Base-by-base conservation (phyloP, 2,888 invertebrate genomes). In the Orthosia gracilis region DNA sequence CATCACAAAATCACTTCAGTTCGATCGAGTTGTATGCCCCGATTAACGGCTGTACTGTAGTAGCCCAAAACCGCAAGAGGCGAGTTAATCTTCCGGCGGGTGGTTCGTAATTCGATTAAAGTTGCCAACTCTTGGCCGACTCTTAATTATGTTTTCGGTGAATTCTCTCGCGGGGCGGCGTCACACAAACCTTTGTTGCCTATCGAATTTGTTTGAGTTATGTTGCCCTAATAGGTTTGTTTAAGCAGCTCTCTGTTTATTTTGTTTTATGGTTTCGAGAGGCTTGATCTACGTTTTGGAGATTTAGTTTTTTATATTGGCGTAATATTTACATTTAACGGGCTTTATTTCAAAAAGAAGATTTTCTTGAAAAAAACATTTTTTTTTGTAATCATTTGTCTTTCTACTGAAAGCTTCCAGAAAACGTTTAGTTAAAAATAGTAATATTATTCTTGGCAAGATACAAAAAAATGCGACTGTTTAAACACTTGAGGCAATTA, bases 61-160 rank as follows among this genome's bases (percentile, higher is more conserved):
- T 79, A 78, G 69, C 73, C 76, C 50, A 72, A 78, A 87, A 85
- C 91, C 91, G 84, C 90, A 88, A 88, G 87, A 84, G 84, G 89
- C 86, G 81, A 89, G 88, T 88, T 90, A 90, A 90, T 89, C 89
- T 88, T 86, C 87, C 85, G 78, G 83, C 81, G 83, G 85, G 79
- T 86, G 87, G 89, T 88, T 88, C 87, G 92, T 93, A 91, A 94
- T 94, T 93, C 91, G 91, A 93, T 93, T 93, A 92, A 94, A 93
- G 87, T 93, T 89, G 86, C 85, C 84, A 92, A 93, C 92, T 91
- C 85, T 86, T 83, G 87, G 87, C 85, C 78, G 82, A 86, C 87
- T 88, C 89, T 91, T 90, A 91, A 92, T 91, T 91, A 90, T 89
- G 91, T 91, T 90, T 89, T 88, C 74, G 86, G 82, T 83, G 76